Percentiles rank a stretch among this genome's conserved stretches.
These are phyloP conservation scores for Pollenia griseotomentosa DNA, from an alignment of 2,888 invertebrate species.

Conservation along the genomic window DNA sequence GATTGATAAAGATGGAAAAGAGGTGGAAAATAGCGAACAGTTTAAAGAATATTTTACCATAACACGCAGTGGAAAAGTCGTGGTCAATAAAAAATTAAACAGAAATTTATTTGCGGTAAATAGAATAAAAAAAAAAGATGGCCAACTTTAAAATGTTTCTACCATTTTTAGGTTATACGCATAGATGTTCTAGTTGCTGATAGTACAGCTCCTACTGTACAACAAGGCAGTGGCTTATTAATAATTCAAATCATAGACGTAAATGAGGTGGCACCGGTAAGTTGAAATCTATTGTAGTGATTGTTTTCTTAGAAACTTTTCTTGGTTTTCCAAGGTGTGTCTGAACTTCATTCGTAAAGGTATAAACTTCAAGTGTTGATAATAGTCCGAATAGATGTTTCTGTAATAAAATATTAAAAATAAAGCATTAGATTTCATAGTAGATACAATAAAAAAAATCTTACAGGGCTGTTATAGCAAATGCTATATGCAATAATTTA, in stretches of 20 bases:
- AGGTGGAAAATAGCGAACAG: conserved; percentile 85
- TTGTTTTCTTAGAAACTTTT: conserved; percentile 53
- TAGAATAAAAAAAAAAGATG: background rate
- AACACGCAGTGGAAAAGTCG: conserved; percentile 85
- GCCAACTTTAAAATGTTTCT: background rate
- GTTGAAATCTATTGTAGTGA: conserved; percentile 69
- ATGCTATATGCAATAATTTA: conserved; percentile 76
- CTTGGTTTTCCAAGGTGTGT: background rate
- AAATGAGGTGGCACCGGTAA: conserved; percentile 88
- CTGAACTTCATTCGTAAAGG: background rate
- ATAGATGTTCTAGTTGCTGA: conserved; percentile 92
- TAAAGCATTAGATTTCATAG: background rate
- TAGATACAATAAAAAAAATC: conserved; percentile 21
- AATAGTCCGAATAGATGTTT: conserved; percentile 78
- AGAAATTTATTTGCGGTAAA: conserved; percentile 83
- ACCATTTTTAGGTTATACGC: conserved; percentile 86
- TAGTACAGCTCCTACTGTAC: conserved; percentile 90
- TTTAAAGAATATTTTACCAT: conserved; percentile 88
- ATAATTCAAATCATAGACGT: conserved; percentile 90
- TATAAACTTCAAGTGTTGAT: conserved; percentile 74
- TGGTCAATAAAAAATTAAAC: conserved; percentile 82
- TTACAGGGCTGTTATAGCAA: conserved; percentile 78
- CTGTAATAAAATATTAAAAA: conserved; percentile 73
- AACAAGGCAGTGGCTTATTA: conserved; percentile 89
- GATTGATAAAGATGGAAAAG: conserved; percentile 92